These are phyloP conservation scores for Sebastiscus albofasciatus DNA, from an alignment of 2,797 vertebrate species.

Conservation along the genomic window DNA sequence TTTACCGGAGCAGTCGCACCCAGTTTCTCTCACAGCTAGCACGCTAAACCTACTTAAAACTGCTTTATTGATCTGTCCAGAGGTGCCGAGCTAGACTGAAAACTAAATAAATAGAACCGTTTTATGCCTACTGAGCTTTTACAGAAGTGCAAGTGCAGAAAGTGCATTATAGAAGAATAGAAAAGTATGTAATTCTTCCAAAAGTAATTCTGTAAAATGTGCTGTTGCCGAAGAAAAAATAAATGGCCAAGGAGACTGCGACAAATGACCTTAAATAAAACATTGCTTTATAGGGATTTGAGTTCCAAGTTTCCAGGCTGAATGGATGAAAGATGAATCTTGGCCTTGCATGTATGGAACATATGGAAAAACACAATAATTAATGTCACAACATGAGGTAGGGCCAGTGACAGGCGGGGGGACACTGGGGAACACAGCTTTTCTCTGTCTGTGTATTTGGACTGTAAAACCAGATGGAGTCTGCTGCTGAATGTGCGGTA, in stretches of 20 bases:
- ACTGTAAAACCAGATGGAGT: slow-evolving; percentile 78
- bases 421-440: slow-evolving; percentile 71
- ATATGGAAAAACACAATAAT: slow-evolving; percentile 83
- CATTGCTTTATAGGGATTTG: slow-evolving; percentile 70
- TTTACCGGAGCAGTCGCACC: slow-evolving; percentile 47
- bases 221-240: slow-evolving; percentile 69
- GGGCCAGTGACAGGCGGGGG: slow-evolving; percentile 66
- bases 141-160: slow-evolving; percentile 76
- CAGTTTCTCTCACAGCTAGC: slow-evolving; percentile 57
- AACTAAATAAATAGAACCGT: slow-evolving; percentile 71
- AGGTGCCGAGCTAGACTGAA: slow-evolving; percentile 80
- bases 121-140: slow-evolving; percentile 79
- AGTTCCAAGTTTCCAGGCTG: slow-evolving; percentile 74
- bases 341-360: slow-evolving; percentile 75
- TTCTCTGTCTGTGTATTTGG: slow-evolving; percentile 73
- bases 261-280: slow-evolving; percentile 77
- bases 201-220: slow-evolving; percentile 71
- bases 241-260: slow-evolving; percentile 64
- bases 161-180: slow-evolving; percentile 69
- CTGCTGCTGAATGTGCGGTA: slow-evolving; percentile 61
- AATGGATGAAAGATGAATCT: slow-evolving; percentile 73
- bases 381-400: slow-evolving; percentile 80
- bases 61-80: slow-evolving; percentile 79
- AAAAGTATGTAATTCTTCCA: slow-evolving; percentile 68
- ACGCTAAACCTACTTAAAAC: slow-evolving; percentile 70